Base-by-base conservation (phyloP, 2,888 invertebrate species). In the Aromia moschata region DNA sequence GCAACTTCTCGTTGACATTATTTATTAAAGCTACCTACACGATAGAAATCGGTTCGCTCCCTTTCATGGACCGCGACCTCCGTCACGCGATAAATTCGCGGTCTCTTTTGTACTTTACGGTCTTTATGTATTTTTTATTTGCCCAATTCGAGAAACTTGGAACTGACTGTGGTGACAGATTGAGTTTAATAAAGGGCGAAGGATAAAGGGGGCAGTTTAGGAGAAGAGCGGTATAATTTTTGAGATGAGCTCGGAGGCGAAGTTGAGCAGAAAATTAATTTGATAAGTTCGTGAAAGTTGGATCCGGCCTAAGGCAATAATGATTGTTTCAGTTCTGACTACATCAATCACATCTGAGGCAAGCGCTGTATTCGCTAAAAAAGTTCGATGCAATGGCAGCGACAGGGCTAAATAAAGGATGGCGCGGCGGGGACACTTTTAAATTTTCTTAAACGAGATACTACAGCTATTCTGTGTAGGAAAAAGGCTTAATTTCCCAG, bases 261-360 rank as follows among this genome's bases (percentile, higher is more conserved):
- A 41, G 37, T 41, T 40, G 41, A 33, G 54, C 17, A 54, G 43
- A 31, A 54, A 54, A 54, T 54, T 44, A 54, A 54, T 54, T 54
- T 44, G 54, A 54, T 54, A 54, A 54, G 54, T 54, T 54, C 25
- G 44, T 44, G 40, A 54, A 44, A 44, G 54, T 44, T 54, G 33
- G 37, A 16, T 33, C 20, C 17, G 25, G 44, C 54, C 44, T 44
- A 18, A 43, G 36, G 54, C 54, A 54, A 44, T 54, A 54, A 54
- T 54, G 43, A 54, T 54, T 54, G 41, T 44, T 54, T 54, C 17
- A 53, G 44, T 53, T n/a, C 30, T 17, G n/a, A 43, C 44, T 33
- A 44, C 54, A 54, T 54, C 54, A 44, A 54, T 54, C 54, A 33
- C 44, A 44, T 18, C 31, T 11, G 31, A 17, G 43, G 44, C 18